A percentile compares a stretch with the other conserved stretches of the same genome.
Conservation (phyloP, 2,797 vertebrate species). For the Poeciliopsis gracilis region DNA sequence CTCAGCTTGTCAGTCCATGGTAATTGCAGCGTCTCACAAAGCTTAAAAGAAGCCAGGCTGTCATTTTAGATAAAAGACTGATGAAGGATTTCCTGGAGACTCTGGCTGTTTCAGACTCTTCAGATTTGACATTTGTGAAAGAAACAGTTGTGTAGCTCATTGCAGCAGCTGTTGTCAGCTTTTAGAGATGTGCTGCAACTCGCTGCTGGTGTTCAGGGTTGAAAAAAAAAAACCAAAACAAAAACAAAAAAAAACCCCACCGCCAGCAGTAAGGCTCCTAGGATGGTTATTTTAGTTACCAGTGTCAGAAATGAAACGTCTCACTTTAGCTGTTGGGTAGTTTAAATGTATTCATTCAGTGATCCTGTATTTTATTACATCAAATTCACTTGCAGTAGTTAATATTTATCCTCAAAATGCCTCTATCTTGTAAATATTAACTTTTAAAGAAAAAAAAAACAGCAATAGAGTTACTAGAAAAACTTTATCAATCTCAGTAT, state of each 20-base stretch:
- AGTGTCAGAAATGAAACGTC: background rate
- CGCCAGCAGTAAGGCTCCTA: background rate
- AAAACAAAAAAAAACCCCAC: too few relatives aligned
- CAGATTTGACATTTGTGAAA: slow-evolving; percentile 9
- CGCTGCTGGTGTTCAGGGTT: background rate
- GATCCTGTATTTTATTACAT: background rate
- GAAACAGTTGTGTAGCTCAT: background rate
- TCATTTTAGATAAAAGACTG: slow-evolving; percentile 7
- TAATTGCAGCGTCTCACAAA: background rate
- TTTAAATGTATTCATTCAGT: background rate
- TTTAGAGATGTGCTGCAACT: background rate
- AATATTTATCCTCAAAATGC: background rate
- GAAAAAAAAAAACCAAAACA: background rate
- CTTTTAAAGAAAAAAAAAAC: background rate
- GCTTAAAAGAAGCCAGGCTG: slow-evolving; percentile 1
- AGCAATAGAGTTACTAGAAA: background rate
- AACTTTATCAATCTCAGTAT: background rate
- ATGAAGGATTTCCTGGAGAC: background rate
- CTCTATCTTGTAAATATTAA: background rate
- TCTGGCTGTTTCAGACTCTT: background rate
- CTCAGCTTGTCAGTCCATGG: background rate
- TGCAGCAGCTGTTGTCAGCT: background rate
- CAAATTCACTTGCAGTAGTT: background rate
- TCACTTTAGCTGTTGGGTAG: background rate
- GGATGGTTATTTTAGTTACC: slow-evolving; percentile 10